Conservation (phyloP, 2,113 vertebrate genomes). For the Chaetodon trifascialis region DNA sequence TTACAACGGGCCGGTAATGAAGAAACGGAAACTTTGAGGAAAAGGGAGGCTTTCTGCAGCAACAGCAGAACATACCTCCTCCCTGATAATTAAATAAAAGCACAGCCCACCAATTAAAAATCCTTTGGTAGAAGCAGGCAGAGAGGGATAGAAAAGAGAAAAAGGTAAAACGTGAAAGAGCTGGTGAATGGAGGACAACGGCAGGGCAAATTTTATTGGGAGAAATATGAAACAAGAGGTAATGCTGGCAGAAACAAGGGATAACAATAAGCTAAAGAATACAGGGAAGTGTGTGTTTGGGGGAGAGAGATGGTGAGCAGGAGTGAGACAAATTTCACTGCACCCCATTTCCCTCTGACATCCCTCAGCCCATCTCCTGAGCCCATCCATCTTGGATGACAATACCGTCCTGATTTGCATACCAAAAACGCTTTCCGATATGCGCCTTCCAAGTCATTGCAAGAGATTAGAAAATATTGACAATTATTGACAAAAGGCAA, state of each 20-base stretch:
- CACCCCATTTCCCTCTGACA: slow-evolving; percentile 64
- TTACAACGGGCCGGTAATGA: slow-evolving; percentile 69
- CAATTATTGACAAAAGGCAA: slow-evolving; percentile 74
- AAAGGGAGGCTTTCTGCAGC: slow-evolving; percentile 56
- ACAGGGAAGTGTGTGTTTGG: background rate
- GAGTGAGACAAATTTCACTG: slow-evolving; percentile 58
- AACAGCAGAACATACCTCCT: slow-evolving; percentile 62
- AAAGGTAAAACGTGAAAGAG: slow-evolving; percentile 15
- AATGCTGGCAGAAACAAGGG: slow-evolving; percentile 14
- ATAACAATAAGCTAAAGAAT: slow-evolving; percentile 43
- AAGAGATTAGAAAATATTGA: slow-evolving; percentile 78
- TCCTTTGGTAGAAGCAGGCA: slow-evolving; percentile 50
- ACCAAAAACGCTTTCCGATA: slow-evolving; percentile 75
- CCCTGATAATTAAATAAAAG: slow-evolving; percentile 76
- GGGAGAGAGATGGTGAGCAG: slow-evolving; percentile 15
- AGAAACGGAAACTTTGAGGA: slow-evolving; percentile 63
- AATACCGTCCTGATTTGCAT: slow-evolving; percentile 73
- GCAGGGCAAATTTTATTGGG: slow-evolving; percentile 53
- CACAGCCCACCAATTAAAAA: slow-evolving; percentile 64
- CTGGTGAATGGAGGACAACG: slow-evolving; percentile 49
- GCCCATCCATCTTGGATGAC: slow-evolving; percentile 76
- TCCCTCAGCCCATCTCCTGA: slow-evolving; percentile 60
- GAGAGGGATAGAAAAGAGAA: background rate
- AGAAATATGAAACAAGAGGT: slow-evolving; percentile 39
- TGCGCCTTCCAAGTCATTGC: slow-evolving; percentile 59